These are phyloP conservation scores for Polypedilum vanderplanki DNA, from an alignment of 1,140 invertebrate genomes.

Conservation along the genomic window DNA sequence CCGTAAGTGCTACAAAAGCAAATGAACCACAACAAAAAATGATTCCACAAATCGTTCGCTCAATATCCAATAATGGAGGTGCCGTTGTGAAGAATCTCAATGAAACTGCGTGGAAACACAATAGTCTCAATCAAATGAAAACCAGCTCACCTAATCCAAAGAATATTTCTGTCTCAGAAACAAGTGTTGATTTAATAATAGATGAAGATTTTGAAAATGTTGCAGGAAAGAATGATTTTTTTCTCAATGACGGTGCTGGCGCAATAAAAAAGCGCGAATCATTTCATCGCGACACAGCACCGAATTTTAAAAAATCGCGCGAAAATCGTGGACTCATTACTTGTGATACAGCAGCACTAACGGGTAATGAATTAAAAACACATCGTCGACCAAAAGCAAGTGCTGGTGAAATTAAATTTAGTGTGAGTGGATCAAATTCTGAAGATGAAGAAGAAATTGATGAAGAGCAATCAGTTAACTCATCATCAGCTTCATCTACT, in stretches of 20 bases:
- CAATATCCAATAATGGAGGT: background rate
- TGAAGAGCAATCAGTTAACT: background rate
- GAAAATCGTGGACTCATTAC: slow-evolving; percentile 34
- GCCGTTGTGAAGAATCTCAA: slow-evolving; percentile 13
- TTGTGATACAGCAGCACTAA: slow-evolving; percentile 35
- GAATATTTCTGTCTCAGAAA: background rate
- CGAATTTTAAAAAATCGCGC: slow-evolving; percentile 9
- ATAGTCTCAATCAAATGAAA: background rate
- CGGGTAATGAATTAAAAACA: slow-evolving; percentile 32
- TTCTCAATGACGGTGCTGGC: background rate
- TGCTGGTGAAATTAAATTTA: slow-evolving; percentile 9
- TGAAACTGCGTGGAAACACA: slow-evolving; percentile 19
- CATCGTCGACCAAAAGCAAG: slow-evolving; percentile 29
- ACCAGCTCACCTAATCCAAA: slow-evolving; percentile 25
- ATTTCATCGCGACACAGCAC: slow-evolving; percentile 21
- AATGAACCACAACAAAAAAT: background rate
- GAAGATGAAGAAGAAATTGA: slow-evolving; percentile 3
- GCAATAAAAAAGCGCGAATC: background rate
- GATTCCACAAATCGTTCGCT: background rate
- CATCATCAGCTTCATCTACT: background rate
- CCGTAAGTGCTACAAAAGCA: slow-evolving; percentile 34
- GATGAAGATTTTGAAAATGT: slow-evolving; percentile 15
- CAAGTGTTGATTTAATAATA: background rate
- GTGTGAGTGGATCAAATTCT: slow-evolving; percentile 5
- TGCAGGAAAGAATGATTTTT: slow-evolving; percentile 11